Evolutionary conservation across 2,888 invertebrate genomes (phyloP).

Genomic region (Sialis lutaria): DNA sequence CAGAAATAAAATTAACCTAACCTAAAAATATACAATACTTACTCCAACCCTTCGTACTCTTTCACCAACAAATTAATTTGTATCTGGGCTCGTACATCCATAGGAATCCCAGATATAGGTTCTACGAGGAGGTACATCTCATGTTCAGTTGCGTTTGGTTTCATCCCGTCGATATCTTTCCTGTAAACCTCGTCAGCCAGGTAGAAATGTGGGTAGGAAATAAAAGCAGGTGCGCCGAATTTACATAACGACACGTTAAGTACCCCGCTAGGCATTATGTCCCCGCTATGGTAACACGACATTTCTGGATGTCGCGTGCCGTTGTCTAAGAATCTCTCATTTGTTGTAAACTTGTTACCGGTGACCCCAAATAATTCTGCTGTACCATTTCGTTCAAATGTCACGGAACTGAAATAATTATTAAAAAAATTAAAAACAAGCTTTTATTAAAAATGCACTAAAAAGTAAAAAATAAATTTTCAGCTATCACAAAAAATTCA

Average conservation of each 20-base stretch:
- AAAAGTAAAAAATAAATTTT: no score
- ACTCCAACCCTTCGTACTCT: conserved; percentile 34
- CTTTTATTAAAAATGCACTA: no score
- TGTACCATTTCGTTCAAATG: conserved; percentile 15
- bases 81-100: conserved; percentile 50
- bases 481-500: no score
- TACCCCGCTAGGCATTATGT: conserved; percentile 35
- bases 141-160: conserved; percentile 43
- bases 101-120: conserved; percentile 62
- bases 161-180: conserved; percentile 43
- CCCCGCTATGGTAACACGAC: conserved; percentile 47
- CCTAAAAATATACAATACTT: conserved; percentile 18
- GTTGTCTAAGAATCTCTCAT: conserved; percentile 53
- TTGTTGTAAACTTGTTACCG: conserved; percentile 37
- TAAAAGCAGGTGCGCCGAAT: conserved; percentile 65
- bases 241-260: conserved; percentile 58
- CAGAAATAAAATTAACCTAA: no score
- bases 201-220: conserved; percentile 70
- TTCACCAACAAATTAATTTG: conserved; percentile 56
- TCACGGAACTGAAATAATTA: conserved; percentile 11
- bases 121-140: conserved; percentile 51
- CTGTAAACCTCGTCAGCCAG: conserved; percentile 49
- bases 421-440: not conserved
- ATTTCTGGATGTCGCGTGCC: conserved; percentile 38
- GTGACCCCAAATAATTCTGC: conserved; percentile 27